Evolutionary conservation across 1,140 invertebrate genomes (phyloP), one percentile per base, ranked within the genome.

Genomic region (Antheraea pernyi): DNA sequence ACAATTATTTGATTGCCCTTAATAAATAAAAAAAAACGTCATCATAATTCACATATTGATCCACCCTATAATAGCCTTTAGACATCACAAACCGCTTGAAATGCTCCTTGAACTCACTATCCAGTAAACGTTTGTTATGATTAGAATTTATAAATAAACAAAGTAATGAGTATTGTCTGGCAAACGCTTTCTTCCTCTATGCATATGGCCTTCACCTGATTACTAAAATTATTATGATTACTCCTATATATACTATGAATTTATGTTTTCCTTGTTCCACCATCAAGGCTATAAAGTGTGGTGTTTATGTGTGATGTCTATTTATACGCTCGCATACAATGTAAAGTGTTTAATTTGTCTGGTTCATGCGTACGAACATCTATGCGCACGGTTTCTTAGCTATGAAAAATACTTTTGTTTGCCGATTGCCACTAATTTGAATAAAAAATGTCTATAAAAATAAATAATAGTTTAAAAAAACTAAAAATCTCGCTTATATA

Each of bases 51-150:
- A 30, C 22, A 30, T 30, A 30, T 30, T 30, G 22, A 30, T 30
- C 22, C 22, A 30, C 4, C 22, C 1, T 30, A 4, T 30, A 30
- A 30, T 30, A 30, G 22, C 22, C 22, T 30, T 30, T 30, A 30
- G 22, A 30, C 22, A 30, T 30, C 4, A 30, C 1, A 30, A 30
- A 1, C 22, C 22, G 22, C 22, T 30, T 2, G 22, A 30, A 2
- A 4, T 30, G 4, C 22, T 30, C 1, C 22, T 30, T 30, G 22
- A 30, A 30, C 1, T 30, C 22, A 30, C 22, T 30, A n/a, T n/a
- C n/a, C n/a, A n/a, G n/a, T n/a, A n/a, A n/a, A n/a, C n/a, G 46
- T 48, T 53, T 53, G 46, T 53, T 53, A 53, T 53, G 46, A 53
- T 53, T 53, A 13, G 46, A 22, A 60, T 60, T 60, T 60, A 60